Conservation (phyloP, 2,888 invertebrate species). For the Tineola bisselliella region DNA sequence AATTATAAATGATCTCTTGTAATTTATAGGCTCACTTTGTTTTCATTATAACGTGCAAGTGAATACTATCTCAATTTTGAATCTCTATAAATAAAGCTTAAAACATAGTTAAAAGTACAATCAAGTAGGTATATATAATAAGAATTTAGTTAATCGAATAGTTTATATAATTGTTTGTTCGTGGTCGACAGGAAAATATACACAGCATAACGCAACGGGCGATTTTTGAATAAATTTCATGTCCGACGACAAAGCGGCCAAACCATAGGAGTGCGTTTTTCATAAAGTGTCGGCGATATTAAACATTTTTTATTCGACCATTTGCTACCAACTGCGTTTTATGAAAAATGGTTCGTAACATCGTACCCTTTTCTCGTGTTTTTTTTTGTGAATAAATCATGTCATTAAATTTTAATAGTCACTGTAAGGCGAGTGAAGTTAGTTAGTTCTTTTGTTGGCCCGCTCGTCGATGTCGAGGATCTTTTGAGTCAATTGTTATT, state of each 20-base stretch:
- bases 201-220: conserved; percentile 17
- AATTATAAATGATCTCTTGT: no score
- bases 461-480: conserved; percentile 38
- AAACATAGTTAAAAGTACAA: no score
- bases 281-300: conserved; percentile 65
- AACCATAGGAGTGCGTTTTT: conserved; percentile 56
- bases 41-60: no score
- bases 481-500: conserved; percentile 63
- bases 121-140: neutral
- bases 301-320: conserved; percentile 66
- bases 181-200: conserved; percentile 44
- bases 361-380: conserved; percentile 64
- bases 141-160: conserved; percentile 38
- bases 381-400: conserved; percentile 64
- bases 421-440: conserved; percentile 51
- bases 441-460: conserved; percentile 61
- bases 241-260: conserved; percentile 60
- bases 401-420: conserved; percentile 69
- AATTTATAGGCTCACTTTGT: no score
- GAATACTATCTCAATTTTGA: no score
- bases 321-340: conserved; percentile 69
- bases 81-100: no score
- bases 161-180: conserved; percentile 57
- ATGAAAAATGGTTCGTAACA: conserved; percentile 67
- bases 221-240: conserved; percentile 49